phyloP scores from a whole-genome alignment of 1,140 invertebrate genomes.

The Daktulosphaira vitifoliae region DNA sequence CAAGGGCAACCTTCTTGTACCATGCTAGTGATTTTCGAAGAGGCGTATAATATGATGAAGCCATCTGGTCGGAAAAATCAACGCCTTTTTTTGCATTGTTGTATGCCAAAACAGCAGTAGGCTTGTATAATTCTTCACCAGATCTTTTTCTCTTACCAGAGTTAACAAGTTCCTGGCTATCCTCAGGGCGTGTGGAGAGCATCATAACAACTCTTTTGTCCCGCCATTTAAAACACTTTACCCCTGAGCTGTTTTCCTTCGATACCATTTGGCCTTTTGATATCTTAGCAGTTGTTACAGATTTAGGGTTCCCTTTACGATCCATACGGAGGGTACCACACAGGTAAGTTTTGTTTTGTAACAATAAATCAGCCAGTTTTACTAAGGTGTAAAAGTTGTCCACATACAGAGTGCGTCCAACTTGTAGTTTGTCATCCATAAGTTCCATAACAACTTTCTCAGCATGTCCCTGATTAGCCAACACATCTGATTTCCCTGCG shows the following conservation, averaged over 20 bases:
- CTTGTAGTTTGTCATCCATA: slow-evolving; percentile 37
- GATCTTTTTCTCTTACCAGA: slow-evolving; percentile 33
- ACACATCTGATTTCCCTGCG: slow-evolving; percentile 38
- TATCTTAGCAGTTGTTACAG: slow-evolving; percentile 41
- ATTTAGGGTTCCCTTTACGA: slow-evolving; percentile 39
- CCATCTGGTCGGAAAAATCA: slow-evolving; percentile 44
- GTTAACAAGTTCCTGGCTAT: slow-evolving; percentile 39
- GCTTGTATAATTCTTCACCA: slow-evolving; percentile 39
- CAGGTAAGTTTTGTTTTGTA: slow-evolving; percentile 41
- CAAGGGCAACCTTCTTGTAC: slow-evolving; percentile 44
- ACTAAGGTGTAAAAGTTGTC: slow-evolving; percentile 45
- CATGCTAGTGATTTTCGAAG: slow-evolving; percentile 43
- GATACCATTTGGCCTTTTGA: slow-evolving; percentile 40
- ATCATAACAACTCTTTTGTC: slow-evolving; percentile 42
- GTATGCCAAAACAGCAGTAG: slow-evolving; percentile 41
- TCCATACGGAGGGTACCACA: slow-evolving; percentile 37
- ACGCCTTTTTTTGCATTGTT: slow-evolving; percentile 43
- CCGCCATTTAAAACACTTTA: slow-evolving; percentile 43
- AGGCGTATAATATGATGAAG: slow-evolving; percentile 42
- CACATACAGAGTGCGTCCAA: slow-evolving; percentile 43
- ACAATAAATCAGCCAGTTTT: slow-evolving; percentile 41
- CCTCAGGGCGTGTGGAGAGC: slow-evolving; percentile 40
- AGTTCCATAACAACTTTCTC: slow-evolving; percentile 39
- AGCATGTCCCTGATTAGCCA: slow-evolving; percentile 21
- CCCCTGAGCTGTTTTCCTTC: slow-evolving; percentile 41